Evolutionary conservation across 2,888 invertebrate genomes (phyloP).

Genomic region (Athalia circularis): DNA sequence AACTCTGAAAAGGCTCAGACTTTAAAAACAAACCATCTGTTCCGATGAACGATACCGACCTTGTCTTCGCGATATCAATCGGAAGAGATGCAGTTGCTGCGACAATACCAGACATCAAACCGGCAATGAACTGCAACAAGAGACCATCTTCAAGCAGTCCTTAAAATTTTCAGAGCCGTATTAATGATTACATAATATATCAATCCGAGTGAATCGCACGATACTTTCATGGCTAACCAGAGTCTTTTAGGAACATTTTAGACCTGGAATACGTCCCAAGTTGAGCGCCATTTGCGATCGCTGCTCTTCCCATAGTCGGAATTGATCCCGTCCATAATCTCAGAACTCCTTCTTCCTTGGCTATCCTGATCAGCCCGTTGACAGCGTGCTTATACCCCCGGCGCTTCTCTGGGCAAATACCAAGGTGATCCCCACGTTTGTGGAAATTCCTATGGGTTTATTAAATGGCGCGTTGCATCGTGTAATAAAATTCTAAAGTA

Average conservation of each 20-base stretch:
- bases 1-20: slow-evolving; percentile 3
- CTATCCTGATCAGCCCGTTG: slow-evolving; percentile 77
- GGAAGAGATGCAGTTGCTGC: slow-evolving; percentile 81
- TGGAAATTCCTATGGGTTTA: neutral
- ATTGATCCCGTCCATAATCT: slow-evolving; percentile 78
- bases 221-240: slow-evolving; percentile 49
- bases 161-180: slow-evolving; percentile 17
- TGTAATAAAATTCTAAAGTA: slow-evolving; percentile 3
- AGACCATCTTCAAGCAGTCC: slow-evolving; percentile 58
- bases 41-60: slow-evolving; percentile 46
- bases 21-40: neutral
- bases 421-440: neutral
- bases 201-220: no score
- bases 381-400: slow-evolving; percentile 79
- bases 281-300: slow-evolving; percentile 82
- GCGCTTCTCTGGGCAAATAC: slow-evolving; percentile 70
- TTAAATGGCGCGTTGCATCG: neutral
- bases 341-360: slow-evolving; percentile 77
- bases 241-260: slow-evolving; percentile 71
- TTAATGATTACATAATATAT: no score
- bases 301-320: slow-evolving; percentile 75
- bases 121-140: slow-evolving; percentile 75
- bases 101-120: slow-evolving; percentile 80
- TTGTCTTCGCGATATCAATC: slow-evolving; percentile 81
- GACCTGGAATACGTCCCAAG: slow-evolving; percentile 80